phyloP scores from a whole-genome alignment of 2,113 vertebrate genomes.

The Danio rerio region DNA sequence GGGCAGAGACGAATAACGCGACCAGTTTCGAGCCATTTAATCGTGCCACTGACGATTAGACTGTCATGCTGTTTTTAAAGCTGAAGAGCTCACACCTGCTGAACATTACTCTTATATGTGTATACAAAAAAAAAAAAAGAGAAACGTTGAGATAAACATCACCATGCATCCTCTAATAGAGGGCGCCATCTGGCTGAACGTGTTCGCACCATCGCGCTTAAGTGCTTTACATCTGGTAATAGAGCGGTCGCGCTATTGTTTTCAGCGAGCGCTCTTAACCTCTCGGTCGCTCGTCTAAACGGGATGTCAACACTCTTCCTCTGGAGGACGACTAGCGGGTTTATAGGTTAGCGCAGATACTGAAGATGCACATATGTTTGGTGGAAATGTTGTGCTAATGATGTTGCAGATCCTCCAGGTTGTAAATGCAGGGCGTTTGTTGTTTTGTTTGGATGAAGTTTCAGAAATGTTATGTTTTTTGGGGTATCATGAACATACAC shows the following conservation, averaged over 20 bases:
- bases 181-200: slow-evolving; percentile 78
- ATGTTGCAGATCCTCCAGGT: neutral
- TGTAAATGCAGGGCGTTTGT: neutral
- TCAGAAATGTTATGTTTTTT: neutral
- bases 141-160: slow-evolving; percentile 57
- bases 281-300: slow-evolving; percentile 52
- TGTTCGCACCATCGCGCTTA: slow-evolving; percentile 76
- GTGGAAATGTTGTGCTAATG: neutral
- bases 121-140: slow-evolving; percentile 58
- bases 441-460: neutral
- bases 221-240: slow-evolving; percentile 80
- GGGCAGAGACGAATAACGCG: slow-evolving; percentile 16
- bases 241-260: slow-evolving; percentile 75
- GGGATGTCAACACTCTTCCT: neutral
- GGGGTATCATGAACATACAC: neutral
- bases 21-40: slow-evolving; percentile 44
- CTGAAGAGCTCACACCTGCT: slow-evolving; percentile 73
- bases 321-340: neutral
- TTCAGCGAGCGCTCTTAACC: slow-evolving; percentile 75
- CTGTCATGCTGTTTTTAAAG: slow-evolving; percentile 55
- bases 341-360: neutral
- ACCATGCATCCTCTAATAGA: slow-evolving; percentile 80
- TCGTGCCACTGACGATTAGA: slow-evolving; percentile 35
- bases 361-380: neutral
- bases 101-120: slow-evolving; percentile 70